Conservation (phyloP, 2,113 vertebrate genomes). For the Strix uralensis region DNA sequence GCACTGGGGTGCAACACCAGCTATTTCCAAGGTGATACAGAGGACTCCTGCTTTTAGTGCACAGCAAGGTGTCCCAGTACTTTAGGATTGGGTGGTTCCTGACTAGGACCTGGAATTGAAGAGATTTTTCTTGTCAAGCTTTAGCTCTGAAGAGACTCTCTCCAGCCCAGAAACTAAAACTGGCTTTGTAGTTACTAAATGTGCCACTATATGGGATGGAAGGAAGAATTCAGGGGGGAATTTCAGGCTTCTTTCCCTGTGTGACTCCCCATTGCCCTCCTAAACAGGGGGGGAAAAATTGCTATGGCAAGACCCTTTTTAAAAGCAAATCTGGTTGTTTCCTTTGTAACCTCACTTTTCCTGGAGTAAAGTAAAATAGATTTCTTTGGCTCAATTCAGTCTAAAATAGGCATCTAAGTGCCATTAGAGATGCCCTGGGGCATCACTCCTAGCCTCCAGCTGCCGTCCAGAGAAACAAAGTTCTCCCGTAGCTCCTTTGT, state of each 20-base stretch:
- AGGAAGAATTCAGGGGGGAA: neutral
- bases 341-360: neutral
- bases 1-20: neutral
- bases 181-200: neutral
- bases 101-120: neutral
- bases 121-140: neutral
- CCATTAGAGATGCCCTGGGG: neutral
- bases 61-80: neutral
- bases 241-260: neutral
- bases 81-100: neutral
- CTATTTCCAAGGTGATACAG: accelerated
- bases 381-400: neutral
- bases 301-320: neutral
- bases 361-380: neutral
- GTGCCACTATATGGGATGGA: neutral
- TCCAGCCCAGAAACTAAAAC: neutral
- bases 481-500: neutral
- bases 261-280: neutral
- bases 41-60: neutral
- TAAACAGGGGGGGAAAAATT: neutral
- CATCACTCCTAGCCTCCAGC: neutral
- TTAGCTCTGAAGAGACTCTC: neutral
- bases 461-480: neutral
- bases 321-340: neutral
- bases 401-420: neutral